Evolutionary conservation across 2,113 vertebrate genomes (phyloP).

Genomic region (Setophaga coronata): DNA sequence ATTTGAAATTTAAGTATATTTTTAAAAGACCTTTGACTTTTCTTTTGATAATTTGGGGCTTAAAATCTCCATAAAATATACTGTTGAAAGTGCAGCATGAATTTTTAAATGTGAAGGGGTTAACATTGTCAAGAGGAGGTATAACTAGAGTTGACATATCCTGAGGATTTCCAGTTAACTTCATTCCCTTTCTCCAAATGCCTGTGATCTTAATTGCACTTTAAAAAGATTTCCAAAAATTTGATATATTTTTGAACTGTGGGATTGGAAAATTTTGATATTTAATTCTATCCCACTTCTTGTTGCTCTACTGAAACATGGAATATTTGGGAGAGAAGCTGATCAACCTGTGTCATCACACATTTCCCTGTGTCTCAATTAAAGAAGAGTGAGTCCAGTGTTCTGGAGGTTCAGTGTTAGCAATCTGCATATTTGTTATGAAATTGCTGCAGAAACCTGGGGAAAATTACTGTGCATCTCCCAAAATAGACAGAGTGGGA

Average conservation of each 20-base stretch:
- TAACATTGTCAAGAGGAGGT: neutral
- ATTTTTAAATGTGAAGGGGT: neutral
- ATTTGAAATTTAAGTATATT: neutral
- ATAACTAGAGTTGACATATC: neutral
- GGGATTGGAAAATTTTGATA: neutral
- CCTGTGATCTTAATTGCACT: neutral
- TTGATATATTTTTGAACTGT: neutral
- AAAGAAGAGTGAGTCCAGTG: neutral
- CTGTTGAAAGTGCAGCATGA: neutral
- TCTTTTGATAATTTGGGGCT: neutral
- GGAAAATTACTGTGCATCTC: neutral
- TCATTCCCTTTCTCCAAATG: neutral
- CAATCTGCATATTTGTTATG: neutral
- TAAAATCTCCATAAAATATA: neutral
- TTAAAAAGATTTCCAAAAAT: neutral
- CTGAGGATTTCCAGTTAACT: neutral
- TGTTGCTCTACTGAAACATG: neutral
- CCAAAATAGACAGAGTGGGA: neutral
- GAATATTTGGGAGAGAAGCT: neutral
- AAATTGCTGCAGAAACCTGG: neutral
- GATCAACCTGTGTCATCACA: neutral
- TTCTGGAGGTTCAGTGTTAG: neutral
- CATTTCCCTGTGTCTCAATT: neutral
- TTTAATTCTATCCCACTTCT: neutral
- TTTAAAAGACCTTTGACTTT: neutral